Base-by-base conservation (phyloP, 2,797 vertebrate genomes). In the Bufotes viridis region DNA sequence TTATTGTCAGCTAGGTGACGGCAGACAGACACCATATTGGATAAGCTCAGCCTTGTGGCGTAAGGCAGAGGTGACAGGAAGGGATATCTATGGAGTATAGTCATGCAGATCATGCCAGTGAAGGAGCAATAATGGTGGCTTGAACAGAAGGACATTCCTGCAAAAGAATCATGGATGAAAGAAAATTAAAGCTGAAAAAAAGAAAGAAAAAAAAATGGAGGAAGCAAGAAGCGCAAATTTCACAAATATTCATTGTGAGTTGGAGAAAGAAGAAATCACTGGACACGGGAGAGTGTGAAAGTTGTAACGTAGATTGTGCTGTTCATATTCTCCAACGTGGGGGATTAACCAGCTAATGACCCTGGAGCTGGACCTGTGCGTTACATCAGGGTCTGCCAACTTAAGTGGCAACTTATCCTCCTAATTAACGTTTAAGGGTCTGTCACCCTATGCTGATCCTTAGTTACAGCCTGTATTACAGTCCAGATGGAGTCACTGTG, bases 251-350 rank as follows among this genome's bases (percentile, higher is more conserved):
- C 93, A 76, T 12, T 91, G 92, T 94, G 93, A 94, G 94, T 92
- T 92, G 92, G 7, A 29, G 53, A 65, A 93, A 89, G 83, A 93
- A 94, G 87, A 87, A 92, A 93, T 93, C 92, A 91, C 92, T 90
- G 93, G 1, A 88, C 49, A 60, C 94, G 92, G 92, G 86, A 95
- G 96, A 97, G 96, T 96, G 97, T 97, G 96, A 97, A 96, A 97
- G 96, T 95, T 96, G 96, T 94, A 94, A 91, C 75, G 75, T 67
- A 70, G 75, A 86, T 67, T 13, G 60, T 29, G 60, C 42, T 26
- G 74, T 18, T 61, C 42, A 29, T 2, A 70, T 72, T 83, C 51
- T 72, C 65, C 81, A 20, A 20, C 29, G 26, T 34, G 57, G 26
- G 15, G 17, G 24, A 22, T 22, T 2, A 5, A 15, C 57, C 22